A percentile compares a stretch with the other conserved stretches of the same genome.
phyloP scores from a whole-genome alignment of 2,797 vertebrate genomes.

The Sebastes hubbsi region DNA sequence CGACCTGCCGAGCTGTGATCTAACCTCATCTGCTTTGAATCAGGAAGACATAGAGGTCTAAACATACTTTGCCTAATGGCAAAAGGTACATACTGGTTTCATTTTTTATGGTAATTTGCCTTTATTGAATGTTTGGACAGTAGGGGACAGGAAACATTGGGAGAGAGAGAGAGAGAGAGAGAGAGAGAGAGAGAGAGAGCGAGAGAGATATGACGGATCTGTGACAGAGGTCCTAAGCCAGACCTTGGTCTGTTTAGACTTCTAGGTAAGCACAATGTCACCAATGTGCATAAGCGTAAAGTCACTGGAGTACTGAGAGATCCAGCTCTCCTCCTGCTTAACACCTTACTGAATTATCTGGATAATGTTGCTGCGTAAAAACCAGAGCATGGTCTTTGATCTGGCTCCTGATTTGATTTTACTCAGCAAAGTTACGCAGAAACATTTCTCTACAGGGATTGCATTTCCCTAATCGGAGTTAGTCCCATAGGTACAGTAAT shows the following conservation, averaged over 20 bases:
- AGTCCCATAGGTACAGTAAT: neutral
- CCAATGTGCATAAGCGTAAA: neutral
- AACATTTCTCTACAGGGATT: neutral
- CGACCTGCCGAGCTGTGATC: neutral
- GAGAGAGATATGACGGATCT: neutral
- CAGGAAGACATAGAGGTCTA: neutral
- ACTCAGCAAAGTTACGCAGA: no score
- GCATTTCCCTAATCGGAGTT: no score
- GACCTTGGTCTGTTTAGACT: neutral
- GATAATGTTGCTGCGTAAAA: neutral
- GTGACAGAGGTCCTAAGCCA: neutral
- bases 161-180: no score
- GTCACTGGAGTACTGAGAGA: neutral
- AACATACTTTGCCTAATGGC: neutral
- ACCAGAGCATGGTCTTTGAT: neutral
- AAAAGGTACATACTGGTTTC: neutral
- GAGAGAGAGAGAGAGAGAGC: no score
- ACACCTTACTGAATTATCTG: neutral
- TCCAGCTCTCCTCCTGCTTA: neutral
- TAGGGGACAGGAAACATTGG: neutral
- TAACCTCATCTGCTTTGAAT: constrained; percentile 9
- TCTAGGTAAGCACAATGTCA: neutral
- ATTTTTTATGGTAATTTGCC: neutral
- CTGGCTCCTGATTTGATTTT: neutral
- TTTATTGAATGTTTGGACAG: constrained; percentile 8